Percentiles rank a stretch among this genome's conserved stretches.
Conservation (phyloP, 92 coral and sea anemone species). For the Parazoanthus swiftii region DNA sequence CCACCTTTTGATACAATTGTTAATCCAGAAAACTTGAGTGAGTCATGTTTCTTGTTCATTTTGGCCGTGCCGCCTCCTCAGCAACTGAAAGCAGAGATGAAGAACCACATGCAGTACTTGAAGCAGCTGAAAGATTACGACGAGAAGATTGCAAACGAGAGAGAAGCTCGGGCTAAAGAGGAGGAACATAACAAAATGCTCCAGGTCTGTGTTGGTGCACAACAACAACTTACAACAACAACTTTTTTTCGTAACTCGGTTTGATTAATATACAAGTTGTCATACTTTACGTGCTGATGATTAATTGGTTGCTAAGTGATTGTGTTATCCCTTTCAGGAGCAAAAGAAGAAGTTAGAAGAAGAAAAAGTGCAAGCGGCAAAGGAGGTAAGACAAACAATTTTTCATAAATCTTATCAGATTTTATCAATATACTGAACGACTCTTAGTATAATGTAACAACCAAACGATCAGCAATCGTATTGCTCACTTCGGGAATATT, state of each 20-base stretch:
- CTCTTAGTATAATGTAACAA: background rate
- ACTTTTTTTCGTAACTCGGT: too few species aligned
- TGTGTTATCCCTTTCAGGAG: background rate
- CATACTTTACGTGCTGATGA: too few species aligned
- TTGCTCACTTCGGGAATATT: too few species aligned
- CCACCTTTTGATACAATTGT: background rate
- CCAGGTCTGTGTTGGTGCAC: constrained; percentile 32
- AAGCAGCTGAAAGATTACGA: constrained; percentile 66
- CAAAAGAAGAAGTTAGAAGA: constrained; percentile 1
- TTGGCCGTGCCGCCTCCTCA: background rate
- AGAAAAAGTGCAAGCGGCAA: constrained; percentile 18
- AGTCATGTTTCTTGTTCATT: background rate
- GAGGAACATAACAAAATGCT: constrained; percentile 41
- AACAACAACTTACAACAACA: background rate
- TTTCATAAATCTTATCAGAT: too few species aligned
- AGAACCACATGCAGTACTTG: constrained; percentile 49
- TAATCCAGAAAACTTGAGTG: background rate
- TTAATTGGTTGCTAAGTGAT: background rate
- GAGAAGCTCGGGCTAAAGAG: constrained; percentile 56
- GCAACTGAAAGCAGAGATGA: constrained; percentile 51
- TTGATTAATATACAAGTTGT: too few species aligned
- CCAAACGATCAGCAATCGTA: too few species aligned
- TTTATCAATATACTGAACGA: background rate
- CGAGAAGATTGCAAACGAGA: constrained; percentile 58
- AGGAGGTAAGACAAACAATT: background rate